phyloP scores from a whole-genome alignment of 2,113 vertebrate species.

The Piaya cayana region DNA sequence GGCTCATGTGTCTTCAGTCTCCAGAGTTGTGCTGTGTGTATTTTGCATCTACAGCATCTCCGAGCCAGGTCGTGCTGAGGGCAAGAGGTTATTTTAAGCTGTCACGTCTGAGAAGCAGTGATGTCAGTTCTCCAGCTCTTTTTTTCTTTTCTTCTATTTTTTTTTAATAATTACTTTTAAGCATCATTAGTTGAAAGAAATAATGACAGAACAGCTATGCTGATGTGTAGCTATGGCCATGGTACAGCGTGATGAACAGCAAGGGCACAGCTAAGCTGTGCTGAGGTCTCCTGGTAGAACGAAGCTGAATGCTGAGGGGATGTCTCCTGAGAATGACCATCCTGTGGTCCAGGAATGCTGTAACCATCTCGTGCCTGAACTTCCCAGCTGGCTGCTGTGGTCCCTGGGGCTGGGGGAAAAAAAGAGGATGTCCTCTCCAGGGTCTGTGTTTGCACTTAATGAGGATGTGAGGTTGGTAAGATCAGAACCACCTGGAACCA shows the following conservation, averaged over 20 bases:
- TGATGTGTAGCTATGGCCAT: not conserved
- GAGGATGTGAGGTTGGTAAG: not conserved
- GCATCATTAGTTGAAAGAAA: not conserved
- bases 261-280: not conserved
- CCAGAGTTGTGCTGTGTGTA: not conserved
- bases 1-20: not conserved
- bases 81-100: not conserved
- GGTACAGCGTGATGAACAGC: not conserved
- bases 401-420: not conserved
- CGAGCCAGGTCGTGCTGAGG: accelerated
- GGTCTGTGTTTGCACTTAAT: not conserved
- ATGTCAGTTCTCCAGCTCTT: not conserved
- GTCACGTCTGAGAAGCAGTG: not conserved
- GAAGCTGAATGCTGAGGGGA: not conserved
- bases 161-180: not conserved
- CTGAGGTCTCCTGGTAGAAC: accelerated
- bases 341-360: not conserved
- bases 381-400: not conserved
- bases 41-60: not conserved
- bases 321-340: not conserved
- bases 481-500: not conserved
- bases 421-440: not conserved
- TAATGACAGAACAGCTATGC: accelerated
- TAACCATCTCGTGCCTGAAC: not conserved
- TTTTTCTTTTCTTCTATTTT: not conserved